Percentiles rank a stretch among this genome's conserved stretches.
These are phyloP conservation scores for Trichogramma evanescens DNA, from an alignment of 2,888 invertebrate species.

Conservation along the genomic window DNA sequence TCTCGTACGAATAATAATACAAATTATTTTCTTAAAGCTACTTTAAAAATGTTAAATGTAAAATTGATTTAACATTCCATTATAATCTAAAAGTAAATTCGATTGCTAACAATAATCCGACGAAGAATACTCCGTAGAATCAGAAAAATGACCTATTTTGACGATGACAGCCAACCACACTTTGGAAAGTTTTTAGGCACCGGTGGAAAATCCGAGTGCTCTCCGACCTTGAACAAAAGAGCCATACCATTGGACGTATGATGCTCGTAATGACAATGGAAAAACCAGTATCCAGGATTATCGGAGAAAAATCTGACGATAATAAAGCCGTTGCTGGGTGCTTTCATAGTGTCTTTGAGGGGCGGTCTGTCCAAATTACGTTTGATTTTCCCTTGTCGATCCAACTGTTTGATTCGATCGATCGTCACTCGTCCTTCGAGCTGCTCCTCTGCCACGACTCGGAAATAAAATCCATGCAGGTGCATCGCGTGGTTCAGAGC, in stretches of 20 bases:
- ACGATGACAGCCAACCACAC: slow-evolving; percentile 51
- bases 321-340: slow-evolving; percentile 86
- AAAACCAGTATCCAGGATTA: slow-evolving; percentile 82
- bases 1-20: too few relatives aligned
- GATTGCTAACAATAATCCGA: too few relatives aligned
- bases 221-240: slow-evolving; percentile 75
- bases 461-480: slow-evolving; percentile 75
- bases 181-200: slow-evolving; percentile 70
- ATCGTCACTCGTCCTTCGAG: slow-evolving; percentile 59
- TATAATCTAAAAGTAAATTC: too few relatives aligned
- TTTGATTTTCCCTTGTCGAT: slow-evolving; percentile 61
- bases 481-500: slow-evolving; percentile 66
- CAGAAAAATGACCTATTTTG: too few relatives aligned
- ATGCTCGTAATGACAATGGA: slow-evolving; percentile 88
- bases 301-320: slow-evolving; percentile 75
- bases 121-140: too few relatives aligned
- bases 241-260: slow-evolving; percentile 89
- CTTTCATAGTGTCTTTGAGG: slow-evolving; percentile 80
- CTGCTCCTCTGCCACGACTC: slow-evolving; percentile 73
- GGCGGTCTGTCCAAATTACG: slow-evolving; percentile 69
- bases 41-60: too few relatives aligned
- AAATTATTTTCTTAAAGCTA: too few relatives aligned
- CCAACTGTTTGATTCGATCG: slow-evolving; percentile 62
- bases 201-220: slow-evolving; percentile 65
- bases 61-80: too few relatives aligned